Percentiles rank a stretch among this genome's conserved stretches.
Evolutionary conservation across 2,113 vertebrate genomes (phyloP).

Genomic region (Bolborhynchus lineola): DNA sequence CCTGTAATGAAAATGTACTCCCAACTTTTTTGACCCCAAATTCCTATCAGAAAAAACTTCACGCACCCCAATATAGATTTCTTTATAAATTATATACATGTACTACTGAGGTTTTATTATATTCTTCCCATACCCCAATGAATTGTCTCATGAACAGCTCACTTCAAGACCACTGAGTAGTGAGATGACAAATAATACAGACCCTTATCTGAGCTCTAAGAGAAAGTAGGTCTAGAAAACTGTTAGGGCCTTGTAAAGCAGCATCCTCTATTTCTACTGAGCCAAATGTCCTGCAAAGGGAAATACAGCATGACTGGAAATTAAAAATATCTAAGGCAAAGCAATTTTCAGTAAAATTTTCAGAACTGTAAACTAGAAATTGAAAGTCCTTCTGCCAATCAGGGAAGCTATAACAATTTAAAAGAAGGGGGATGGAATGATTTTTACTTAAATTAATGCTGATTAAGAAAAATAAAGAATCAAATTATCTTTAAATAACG

Average conservation of each 20-base stretch:
- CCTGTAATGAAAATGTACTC: not conserved
- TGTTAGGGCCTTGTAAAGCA: not conserved
- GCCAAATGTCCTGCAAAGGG: not conserved
- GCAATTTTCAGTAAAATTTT: not conserved
- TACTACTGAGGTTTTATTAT: not conserved
- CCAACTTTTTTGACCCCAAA: not conserved
- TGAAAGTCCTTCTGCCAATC: not conserved
- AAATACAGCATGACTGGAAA: not conserved
- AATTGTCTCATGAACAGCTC: not conserved
- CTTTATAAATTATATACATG: not conserved
- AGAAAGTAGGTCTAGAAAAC: not conserved
- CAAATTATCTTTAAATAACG: not conserved
- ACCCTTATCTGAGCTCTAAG: not conserved
- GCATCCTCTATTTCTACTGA: not conserved
- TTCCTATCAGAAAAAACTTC: not conserved
- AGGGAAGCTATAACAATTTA: not conserved
- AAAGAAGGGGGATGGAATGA: not conserved
- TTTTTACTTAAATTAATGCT: not conserved
- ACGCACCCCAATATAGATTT: not conserved
- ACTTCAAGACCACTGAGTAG: not conserved
- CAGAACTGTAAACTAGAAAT: not conserved
- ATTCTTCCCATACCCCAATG: not conserved
- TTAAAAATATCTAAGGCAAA: not conserved
- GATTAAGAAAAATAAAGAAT: not conserved
- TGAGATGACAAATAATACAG: not conserved